phyloP scores from a whole-genome alignment of 2,797 vertebrate species.

The Antrozous pallidus region DNA sequence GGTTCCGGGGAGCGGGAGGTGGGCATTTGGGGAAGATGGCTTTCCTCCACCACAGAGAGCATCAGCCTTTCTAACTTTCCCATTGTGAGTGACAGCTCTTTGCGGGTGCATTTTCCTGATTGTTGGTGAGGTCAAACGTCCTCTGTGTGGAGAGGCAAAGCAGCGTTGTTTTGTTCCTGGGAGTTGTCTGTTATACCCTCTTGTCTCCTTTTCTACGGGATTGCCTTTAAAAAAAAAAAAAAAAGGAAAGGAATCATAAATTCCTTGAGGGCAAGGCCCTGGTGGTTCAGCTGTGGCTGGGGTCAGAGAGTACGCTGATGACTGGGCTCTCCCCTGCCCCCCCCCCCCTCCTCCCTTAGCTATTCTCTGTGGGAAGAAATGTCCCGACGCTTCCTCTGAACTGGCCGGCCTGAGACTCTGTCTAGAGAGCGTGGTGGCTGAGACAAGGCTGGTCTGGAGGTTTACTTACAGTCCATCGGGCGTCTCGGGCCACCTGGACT shows the following conservation, averaged over 20 bases:
- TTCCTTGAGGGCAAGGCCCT: not conserved
- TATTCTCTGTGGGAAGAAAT: not conserved
- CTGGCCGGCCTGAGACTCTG: not conserved
- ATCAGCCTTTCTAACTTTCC: not conserved
- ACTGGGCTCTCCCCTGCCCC: no score
- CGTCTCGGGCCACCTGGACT: not conserved
- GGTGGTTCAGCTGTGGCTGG: not conserved
- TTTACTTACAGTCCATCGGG: not conserved
- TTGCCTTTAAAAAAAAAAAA: not conserved
- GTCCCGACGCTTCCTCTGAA: not conserved
- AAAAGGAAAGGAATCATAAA: not conserved
- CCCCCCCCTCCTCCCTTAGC: not conserved
- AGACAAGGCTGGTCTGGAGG: not conserved
- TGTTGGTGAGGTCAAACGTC: not conserved
- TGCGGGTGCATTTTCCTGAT: not conserved
- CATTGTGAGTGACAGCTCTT: not conserved
- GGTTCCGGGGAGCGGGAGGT: not conserved
- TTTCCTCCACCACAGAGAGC: not conserved
- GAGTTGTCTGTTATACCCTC: not conserved
- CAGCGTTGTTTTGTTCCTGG: not conserved
- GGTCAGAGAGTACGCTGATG: not conserved
- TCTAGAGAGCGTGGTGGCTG: not conserved
- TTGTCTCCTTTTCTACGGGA: not conserved
- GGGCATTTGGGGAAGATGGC: not conserved
- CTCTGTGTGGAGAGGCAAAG: not conserved